These are phyloP conservation scores for Calcarius lapponicus DNA, from an alignment of 2,797 vertebrate genomes.

Conservation along the genomic window DNA sequence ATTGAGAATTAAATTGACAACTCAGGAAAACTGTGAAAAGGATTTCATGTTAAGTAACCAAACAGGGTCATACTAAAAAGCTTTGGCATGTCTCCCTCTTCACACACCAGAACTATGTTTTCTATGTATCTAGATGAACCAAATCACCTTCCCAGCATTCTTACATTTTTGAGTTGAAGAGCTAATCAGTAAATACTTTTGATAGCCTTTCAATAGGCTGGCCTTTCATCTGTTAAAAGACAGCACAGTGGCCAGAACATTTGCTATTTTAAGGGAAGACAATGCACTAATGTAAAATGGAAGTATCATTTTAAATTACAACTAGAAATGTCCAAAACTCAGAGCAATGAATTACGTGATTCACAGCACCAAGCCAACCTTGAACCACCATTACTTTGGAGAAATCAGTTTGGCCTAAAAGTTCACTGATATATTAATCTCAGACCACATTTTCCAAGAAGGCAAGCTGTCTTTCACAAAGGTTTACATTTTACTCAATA, in stretches of 20 bases:
- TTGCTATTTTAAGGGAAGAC: slow-evolving; percentile 23
- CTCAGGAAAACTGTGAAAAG: not conserved
- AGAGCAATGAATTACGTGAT: not conserved
- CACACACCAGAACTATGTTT: not conserved
- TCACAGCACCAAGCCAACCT: not conserved
- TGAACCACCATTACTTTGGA: not conserved
- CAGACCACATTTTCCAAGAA: not conserved
- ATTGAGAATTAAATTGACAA: not conserved
- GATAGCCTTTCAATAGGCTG: slow-evolving; percentile 3
- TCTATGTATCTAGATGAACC: not conserved
- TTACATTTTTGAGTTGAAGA: not conserved
- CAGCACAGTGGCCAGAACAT: not conserved
- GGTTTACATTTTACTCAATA: not conserved
- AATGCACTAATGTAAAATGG: slow-evolving; percentile 18
- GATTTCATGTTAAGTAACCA: not conserved
- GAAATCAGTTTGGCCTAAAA: slow-evolving; percentile 12
- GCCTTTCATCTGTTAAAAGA: not conserved
- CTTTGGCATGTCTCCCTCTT: not conserved
- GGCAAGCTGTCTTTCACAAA: not conserved
- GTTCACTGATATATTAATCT: not conserved
- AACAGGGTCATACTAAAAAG: not conserved
- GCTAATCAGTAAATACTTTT: not conserved
- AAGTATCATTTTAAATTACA: slow-evolving; percentile 21
- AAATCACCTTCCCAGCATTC: not conserved
- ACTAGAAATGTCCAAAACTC: not conserved